Evolutionary conservation across 2,113 vertebrate genomes (phyloP).

Genomic region (Corythoichthys intestinalis): DNA sequence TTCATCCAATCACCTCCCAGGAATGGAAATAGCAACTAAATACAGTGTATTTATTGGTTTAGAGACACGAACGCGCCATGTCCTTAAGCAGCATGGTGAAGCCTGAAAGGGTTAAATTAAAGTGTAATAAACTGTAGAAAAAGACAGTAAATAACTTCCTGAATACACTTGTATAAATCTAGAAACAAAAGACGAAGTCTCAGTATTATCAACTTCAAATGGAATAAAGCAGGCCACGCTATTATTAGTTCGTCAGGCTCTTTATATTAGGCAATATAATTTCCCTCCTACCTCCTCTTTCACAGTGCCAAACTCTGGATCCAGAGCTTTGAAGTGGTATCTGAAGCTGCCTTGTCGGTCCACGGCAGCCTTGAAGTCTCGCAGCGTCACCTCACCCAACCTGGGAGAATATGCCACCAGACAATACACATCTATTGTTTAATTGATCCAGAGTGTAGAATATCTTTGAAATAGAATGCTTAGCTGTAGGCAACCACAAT

Average conservation of each 20-base stretch:
- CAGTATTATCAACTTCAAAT: slow-evolving; percentile 20
- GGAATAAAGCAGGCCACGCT: slow-evolving; percentile 26
- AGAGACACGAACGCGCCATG: too few species aligned
- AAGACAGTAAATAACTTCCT: background rate
- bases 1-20: too few species aligned
- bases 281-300: slow-evolving; percentile 86
- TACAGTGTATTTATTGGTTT: too few species aligned
- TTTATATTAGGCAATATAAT: slow-evolving; percentile 31
- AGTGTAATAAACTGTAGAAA: background rate
- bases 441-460: background rate
- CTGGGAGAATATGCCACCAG: slow-evolving; percentile 63
- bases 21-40: too few species aligned
- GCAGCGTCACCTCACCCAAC: slow-evolving; percentile 90
- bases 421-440: slow-evolving; percentile 16
- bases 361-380: slow-evolving; percentile 91
- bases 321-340: slow-evolving; percentile 97
- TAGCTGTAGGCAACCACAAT: background rate
- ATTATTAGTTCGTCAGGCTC: slow-evolving; percentile 41
- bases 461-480: too few species aligned
- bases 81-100: too few species aligned
- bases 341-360: slow-evolving; percentile 89
- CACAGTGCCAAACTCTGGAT: slow-evolving; percentile 97
- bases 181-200: slow-evolving; percentile 23
- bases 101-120: too few species aligned
- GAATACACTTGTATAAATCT: slow-evolving; percentile 7